These are phyloP conservation scores for Oikopleura dioica DNA, from an alignment of 23 tunicate species.

Conservation along the genomic window DNA sequence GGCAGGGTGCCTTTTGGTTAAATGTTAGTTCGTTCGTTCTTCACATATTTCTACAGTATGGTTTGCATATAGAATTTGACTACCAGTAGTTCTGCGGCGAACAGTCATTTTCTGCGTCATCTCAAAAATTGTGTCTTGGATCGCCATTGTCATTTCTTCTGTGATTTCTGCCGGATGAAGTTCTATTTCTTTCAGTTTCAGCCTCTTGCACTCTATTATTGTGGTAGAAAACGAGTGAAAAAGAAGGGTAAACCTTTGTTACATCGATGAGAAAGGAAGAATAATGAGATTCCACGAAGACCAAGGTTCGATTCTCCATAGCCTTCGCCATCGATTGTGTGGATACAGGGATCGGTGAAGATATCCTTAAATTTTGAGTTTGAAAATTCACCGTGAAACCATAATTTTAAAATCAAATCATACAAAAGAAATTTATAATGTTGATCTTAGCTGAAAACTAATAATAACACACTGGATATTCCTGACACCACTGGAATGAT, in stretches of 20 bases:
- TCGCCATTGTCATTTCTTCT: not conserved
- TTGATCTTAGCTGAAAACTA: too few relatives aligned
- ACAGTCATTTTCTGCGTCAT: not conserved
- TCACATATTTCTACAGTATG: not conserved
- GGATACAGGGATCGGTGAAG: constrained; percentile 1
- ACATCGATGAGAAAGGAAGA: not conserved
- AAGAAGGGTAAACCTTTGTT: too few relatives aligned
- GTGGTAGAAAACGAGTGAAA: too few relatives aligned
- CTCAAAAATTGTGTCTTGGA: not conserved
- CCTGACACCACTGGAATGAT: too few relatives aligned
- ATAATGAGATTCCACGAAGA: not conserved
- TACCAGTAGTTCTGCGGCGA: not conserved
- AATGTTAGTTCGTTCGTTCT: not conserved
- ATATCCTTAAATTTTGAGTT: not conserved
- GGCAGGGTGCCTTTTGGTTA: not conserved
- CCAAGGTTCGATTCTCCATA: not conserved
- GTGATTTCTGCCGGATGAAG: constrained; percentile 3
- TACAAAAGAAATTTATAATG: too few relatives aligned
- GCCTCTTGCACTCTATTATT: not conserved
- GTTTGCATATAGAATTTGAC: not conserved
- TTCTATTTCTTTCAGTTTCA: not conserved
- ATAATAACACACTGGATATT: too few relatives aligned
- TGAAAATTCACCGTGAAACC: too few relatives aligned
- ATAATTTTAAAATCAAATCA: too few relatives aligned
- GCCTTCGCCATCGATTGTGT: constrained; percentile 7